These are phyloP conservation scores for Polyploca ridens DNA, from an alignment of 2,888 invertebrate genomes.

Conservation along the genomic window DNA sequence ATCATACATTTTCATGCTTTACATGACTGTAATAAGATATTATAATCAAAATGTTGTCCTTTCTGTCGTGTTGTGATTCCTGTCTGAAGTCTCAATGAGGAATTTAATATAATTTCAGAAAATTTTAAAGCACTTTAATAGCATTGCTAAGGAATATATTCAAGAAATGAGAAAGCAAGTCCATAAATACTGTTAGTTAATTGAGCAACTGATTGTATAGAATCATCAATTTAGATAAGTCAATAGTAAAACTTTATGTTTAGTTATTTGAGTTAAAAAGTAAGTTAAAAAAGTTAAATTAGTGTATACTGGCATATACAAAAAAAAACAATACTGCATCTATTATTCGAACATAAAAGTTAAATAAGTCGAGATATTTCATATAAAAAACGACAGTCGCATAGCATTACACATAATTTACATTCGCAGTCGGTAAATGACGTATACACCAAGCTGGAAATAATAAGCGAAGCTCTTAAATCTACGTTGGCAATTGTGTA, in stretches of 20 bases:
- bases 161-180: not conserved
- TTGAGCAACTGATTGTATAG: not conserved
- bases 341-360: not conserved
- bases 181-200: too few relatives aligned
- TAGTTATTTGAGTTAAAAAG: too few relatives aligned
- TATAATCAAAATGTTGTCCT: not conserved
- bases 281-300: too few relatives aligned
- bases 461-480: constrained; percentile 40
- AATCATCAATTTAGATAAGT: not conserved
- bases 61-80: too few relatives aligned
- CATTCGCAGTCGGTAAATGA: constrained; percentile 32
- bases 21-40: not conserved
- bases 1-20: not conserved
- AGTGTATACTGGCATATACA: not conserved
- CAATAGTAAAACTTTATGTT: not conserved
- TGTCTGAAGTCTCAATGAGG: too few relatives aligned
- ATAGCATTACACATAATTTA: constrained; percentile 32
- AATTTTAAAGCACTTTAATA: too few relatives aligned
- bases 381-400: constrained; percentile 24
- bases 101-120: too few relatives aligned
- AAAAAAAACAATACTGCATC: not conserved
- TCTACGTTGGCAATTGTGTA: constrained; percentile 44
- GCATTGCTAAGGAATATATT: not conserved
- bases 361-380: not conserved
- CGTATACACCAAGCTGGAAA: constrained; percentile 29